These are phyloP conservation scores for Enteromius fasciolatus DNA, from an alignment of 2,797 vertebrate genomes.

Conservation along the genomic window DNA sequence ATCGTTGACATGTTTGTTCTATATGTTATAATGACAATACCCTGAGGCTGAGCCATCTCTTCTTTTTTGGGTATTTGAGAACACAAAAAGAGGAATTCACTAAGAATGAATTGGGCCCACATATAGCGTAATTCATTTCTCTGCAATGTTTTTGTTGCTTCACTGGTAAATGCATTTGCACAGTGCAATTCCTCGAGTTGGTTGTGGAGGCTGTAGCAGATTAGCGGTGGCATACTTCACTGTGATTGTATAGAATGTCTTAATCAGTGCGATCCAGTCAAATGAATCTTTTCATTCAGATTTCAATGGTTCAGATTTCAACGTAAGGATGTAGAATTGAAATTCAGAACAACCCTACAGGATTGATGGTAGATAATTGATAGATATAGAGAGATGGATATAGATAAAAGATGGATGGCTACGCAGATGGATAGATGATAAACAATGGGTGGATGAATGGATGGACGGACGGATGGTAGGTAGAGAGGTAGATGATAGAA, in stretches of 20 bases:
- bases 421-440: background rate
- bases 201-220: background rate
- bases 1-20: conserved; percentile 14
- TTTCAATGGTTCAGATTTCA: background rate
- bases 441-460: background rate
- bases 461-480: background rate
- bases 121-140: background rate
- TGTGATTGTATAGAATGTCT: background rate
- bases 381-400: background rate
- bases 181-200: conserved; percentile 3
- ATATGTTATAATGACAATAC: background rate
- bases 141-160: background rate
- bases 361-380: background rate
- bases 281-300: background rate
- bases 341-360: background rate
- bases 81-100: background rate
- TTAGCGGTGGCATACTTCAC: background rate
- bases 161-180: background rate
- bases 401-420: background rate
- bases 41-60: conserved; percentile 3
- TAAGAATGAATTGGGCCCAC: conserved; percentile 8
- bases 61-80: background rate
- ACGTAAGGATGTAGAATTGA: background rate
- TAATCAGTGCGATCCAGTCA: background rate
- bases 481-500: background rate